Conservation (phyloP, 2,797 vertebrate species). For the Pseudochirops cupreus region DNA sequence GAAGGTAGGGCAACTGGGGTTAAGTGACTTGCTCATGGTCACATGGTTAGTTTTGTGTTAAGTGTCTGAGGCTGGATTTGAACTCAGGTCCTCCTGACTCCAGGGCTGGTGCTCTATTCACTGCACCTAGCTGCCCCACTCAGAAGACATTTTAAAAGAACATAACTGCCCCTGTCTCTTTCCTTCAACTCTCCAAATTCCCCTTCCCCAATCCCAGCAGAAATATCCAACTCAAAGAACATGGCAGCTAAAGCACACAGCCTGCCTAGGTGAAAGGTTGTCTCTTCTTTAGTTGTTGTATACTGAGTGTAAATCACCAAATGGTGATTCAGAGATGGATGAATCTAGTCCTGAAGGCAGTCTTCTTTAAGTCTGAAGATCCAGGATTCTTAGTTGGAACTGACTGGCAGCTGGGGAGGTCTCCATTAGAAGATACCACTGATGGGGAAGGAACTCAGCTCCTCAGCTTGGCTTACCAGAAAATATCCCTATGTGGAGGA, state of each 20-base stretch:
- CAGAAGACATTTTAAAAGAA: background rate
- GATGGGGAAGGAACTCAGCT: background rate
- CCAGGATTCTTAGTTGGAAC: background rate
- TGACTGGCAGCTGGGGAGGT: background rate
- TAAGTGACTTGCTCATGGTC: too few species aligned
- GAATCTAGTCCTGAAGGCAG: background rate
- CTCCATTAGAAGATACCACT: background rate
- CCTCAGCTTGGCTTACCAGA: background rate
- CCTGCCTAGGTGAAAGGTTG: background rate
- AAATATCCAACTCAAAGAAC: background rate
- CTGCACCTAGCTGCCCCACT: too few species aligned
- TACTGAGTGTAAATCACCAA: background rate
- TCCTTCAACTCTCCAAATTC: background rate
- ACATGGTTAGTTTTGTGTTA: too few species aligned
- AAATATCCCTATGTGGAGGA: background rate
- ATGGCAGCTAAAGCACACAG: background rate
- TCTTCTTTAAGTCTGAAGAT: background rate
- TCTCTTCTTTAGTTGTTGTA: background rate
- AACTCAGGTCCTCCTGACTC: too few species aligned
- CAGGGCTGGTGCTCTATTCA: too few species aligned
- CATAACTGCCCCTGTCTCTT: background rate
- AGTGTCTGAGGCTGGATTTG: too few species aligned
- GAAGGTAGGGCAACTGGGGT: too few species aligned
- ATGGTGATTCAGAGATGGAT: background rate
- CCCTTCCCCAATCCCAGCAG: background rate